Base-by-base conservation (phyloP, 2,797 vertebrate species). In the Cynodonichthys magdalenae region DNA sequence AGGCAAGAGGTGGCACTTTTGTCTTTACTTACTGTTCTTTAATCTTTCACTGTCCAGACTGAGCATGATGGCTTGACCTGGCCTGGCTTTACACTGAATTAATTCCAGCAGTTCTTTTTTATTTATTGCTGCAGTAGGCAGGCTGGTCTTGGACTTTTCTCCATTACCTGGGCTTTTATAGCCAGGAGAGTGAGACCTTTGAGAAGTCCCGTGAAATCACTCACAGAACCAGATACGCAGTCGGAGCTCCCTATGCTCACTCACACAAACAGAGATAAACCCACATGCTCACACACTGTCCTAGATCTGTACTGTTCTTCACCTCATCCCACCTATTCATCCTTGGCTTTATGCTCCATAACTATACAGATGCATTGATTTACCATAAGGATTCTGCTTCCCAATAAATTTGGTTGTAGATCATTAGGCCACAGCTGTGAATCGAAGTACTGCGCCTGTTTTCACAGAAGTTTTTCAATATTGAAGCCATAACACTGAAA, bases 51-150 rank as follows among this genome's bases (percentile, higher is more conserved):
- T 83, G 81, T 74, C 90, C 87, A 91, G 88, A 86, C 79, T 66
- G 75, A 88, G 79, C 79, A 80, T 74, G 74, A 49, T 69, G 51
- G 71, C 78, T 76, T 91, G 89, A 92, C 91, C 89, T 86, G 42
- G 69, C 79, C 87, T 87, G 83, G 81, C 88, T 93, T 86, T 72
- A 86, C 61, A 78, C 85, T 72, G 89, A 90, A 90, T 74, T 89
- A 91, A 92, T 78, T 92, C 82, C 88, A 89, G 85, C 66, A 89
- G 79, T 75, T 74, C 82, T 71, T 73, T 89, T 91, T 92, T 90
- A 88, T 86, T 92, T 91, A 84, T 84, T 80, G 78, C 83, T 87
- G 55, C 70, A 86, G 83, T 84, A 83, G 86, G 75, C 82, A 81
- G 77, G 72, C 79, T 68, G 77, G 82, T 83, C 82, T 84, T 74